Evolutionary conservation across 2,113 vertebrate species (phyloP), one percentile per base, ranked within the genome.

Genomic region (Cephalopterus ornatus): DNA sequence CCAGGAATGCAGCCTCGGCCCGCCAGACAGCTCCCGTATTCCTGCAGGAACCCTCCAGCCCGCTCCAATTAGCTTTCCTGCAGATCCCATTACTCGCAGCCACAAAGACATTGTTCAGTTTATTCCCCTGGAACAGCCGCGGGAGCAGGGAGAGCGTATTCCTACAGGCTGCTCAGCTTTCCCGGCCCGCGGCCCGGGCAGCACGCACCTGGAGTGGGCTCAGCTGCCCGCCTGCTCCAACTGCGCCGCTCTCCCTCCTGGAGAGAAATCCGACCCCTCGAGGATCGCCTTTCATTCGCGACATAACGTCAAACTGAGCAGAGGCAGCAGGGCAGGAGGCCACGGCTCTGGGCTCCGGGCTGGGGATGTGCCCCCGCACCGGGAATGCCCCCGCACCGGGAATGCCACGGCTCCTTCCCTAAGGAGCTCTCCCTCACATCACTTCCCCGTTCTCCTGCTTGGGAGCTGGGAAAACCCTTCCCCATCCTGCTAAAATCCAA

Each of bases 71-170:
- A 91, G 85, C 87, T 59, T 49, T 95, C 71, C 94, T 83, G 96
- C n/a, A 95, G 95, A 96, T 96, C 89, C 94, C 93, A 92, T 97
- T 96, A 94, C 94, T 83, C 4, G 10, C 3, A 82, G 89, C 93
- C 96, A 96, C 92, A 96, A 94, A 95, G 89, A 68, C 94, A 58
- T 85, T 76, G 95, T 76, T 93, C 42, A 88, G 62, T 53, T 61
- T 19, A 33, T 50, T 88, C 87, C 94, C 92, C 71, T 1, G 18
- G 12, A 85, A 56, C 87, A 85, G 94, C 92, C 65, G 13, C 50
- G 2, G 92, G 47, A 93, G 96, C 65, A 24, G 4, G 47, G 86
- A n/a, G 10, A 24, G 58, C 28, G 2, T 46, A 68, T 49, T 68
- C 84, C 87, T 81, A 5, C 94, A 35, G 96, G 27, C 95, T 82